Conservation (phyloP, 2,888 invertebrate genomes). For the Brenthis daphne region DNA sequence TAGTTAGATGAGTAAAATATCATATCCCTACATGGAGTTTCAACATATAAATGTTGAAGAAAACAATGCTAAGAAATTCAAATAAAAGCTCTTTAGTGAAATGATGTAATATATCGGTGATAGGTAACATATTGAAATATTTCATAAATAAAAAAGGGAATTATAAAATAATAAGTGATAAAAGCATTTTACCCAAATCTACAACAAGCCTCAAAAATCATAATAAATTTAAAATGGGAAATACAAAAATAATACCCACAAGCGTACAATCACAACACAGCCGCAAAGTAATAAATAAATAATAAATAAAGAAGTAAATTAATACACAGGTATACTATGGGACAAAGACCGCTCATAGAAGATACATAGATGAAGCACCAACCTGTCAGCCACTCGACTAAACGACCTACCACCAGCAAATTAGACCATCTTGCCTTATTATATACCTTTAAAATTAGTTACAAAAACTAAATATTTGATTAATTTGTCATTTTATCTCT, state of each 20-base stretch:
- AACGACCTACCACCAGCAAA: conserved; percentile 69
- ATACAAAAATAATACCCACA: conserved; percentile 26
- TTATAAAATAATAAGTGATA: background rate
- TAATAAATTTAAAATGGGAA: conserved; percentile 23
- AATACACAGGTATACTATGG: conserved; percentile 62
- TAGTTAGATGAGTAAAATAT: background rate
- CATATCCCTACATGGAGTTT: too few relatives aligned
- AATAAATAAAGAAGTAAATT: conserved; percentile 61
- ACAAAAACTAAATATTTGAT: too few relatives aligned
- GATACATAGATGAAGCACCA: conserved; percentile 80
- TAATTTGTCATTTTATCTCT: background rate
- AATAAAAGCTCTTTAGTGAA: too few relatives aligned
- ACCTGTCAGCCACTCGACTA: conserved; percentile 67
- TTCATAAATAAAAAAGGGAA: too few relatives aligned
- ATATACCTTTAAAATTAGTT: too few relatives aligned
- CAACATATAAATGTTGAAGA: background rate
- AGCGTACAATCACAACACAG: conserved; percentile 74
- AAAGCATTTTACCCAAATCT: conserved; percentile 21
- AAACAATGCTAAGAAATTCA: background rate
- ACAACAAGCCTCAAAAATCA: conserved; percentile 11
- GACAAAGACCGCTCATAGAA: conserved; percentile 50
- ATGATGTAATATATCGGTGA: too few relatives aligned
- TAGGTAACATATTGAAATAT: too few relatives aligned
- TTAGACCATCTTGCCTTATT: conserved; percentile 47
- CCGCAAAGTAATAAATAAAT: conserved; percentile 58